A percentile compares a stretch with the other conserved stretches of the same genome.
These are phyloP conservation scores for Caenorhabditis sp. DNA, from an alignment of 2,888 invertebrate species.

Conservation along the genomic window DNA sequence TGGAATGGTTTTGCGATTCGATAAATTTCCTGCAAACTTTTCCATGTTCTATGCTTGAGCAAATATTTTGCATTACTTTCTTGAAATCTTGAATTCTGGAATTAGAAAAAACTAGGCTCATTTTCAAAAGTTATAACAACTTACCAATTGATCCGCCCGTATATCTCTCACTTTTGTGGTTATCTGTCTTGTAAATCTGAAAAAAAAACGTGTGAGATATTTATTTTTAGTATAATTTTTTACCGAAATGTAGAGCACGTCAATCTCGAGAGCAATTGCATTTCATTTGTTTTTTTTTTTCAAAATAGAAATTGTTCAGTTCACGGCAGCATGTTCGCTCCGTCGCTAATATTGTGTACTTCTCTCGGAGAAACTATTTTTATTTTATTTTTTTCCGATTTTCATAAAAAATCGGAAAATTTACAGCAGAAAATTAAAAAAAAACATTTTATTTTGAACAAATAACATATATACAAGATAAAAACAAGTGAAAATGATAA, in stretches of 20 bases:
- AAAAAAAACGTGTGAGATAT: background rate
- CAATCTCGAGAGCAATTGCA: background rate
- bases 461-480: background rate
- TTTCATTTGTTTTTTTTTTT: background rate
- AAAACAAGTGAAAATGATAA: background rate
- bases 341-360: background rate
- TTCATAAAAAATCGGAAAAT: no score
- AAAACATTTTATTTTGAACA: background rate
- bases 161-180: background rate
- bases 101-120: background rate
- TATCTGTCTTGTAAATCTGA: background rate
- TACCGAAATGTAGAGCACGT: background rate
- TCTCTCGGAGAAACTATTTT: background rate
- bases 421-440: no score
- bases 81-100: background rate
- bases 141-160: background rate
- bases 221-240: background rate
- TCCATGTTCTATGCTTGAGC: slow-evolving; percentile 26
- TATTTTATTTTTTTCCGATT: background rate
- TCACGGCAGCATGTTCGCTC: background rate
- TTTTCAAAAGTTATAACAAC: background rate
- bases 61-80: slow-evolving; percentile 26
- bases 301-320: background rate
- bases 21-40: slow-evolving; percentile 27
- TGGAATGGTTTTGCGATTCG: slow-evolving; percentile 25